Conservation (phyloP, 2,113 vertebrate species). For the Brachyhypopomus occidentalis region DNA sequence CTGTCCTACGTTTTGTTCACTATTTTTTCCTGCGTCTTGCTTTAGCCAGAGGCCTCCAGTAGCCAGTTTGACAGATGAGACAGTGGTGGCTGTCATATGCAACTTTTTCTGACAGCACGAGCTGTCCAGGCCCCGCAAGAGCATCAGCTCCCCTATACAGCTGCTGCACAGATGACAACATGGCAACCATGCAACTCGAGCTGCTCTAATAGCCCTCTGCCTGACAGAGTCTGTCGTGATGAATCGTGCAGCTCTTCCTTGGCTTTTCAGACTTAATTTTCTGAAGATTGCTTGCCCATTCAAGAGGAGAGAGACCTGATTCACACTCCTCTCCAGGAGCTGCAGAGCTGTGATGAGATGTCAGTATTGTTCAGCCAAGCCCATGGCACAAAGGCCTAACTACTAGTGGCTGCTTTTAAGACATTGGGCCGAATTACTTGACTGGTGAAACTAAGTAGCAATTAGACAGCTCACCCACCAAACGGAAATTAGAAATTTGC, state of each 20-base stretch:
- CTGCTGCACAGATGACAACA: conserved; percentile 53
- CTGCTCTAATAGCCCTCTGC: conserved; percentile 70
- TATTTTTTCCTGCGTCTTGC: background rate
- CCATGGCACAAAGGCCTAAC: conserved; percentile 67
- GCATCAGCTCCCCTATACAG: conserved; percentile 51
- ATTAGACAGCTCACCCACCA: conserved; percentile 76
- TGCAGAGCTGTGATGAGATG: conserved; percentile 67
- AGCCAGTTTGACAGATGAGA: conserved; percentile 47
- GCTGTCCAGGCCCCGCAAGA: conserved; percentile 34
- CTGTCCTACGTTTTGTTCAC: conserved; percentile 1
- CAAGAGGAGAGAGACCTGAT: conserved; percentile 79
- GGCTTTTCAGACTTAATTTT: conserved; percentile 84
- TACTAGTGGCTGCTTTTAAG: conserved; percentile 77
- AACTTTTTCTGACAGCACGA: conserved; percentile 31
- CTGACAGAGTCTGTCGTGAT: conserved; percentile 73
- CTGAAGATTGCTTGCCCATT: conserved; percentile 82
- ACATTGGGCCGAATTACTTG: conserved; percentile 77
- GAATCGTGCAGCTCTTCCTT: conserved; percentile 70
- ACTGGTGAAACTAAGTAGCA: conserved; percentile 79
- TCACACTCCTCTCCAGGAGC: conserved; percentile 66
- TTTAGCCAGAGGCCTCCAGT: conserved; percentile 21
- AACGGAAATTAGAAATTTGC: conserved; percentile 81
- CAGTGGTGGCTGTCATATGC: conserved; percentile 31
- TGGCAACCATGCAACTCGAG: conserved; percentile 26
- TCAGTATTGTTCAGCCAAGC: conserved; percentile 72